Base-by-base conservation (phyloP, 2,797 vertebrate genomes). In the Paguma larvata region DNA sequence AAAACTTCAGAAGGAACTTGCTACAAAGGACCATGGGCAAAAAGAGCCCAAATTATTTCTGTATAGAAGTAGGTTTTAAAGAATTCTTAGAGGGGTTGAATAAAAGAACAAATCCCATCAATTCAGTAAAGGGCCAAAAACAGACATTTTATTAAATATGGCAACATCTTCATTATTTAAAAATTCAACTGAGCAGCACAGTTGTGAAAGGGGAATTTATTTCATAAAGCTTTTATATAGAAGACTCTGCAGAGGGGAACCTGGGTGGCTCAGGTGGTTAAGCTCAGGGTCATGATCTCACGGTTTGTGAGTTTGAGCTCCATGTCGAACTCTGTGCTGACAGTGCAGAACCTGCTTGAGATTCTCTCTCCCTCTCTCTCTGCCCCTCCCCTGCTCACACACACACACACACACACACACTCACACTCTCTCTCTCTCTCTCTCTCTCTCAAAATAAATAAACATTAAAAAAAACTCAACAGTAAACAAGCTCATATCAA, bases 161-260 rank as follows among this genome's bases (percentile, higher is more conserved):
- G 78, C 10, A 94, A 91, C 41, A 93, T 78, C 46, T 91, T 93
- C 86, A 85, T 73, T 79, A 97, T 78, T 95, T 75, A 92, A 90
- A 75, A 95, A 85, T 56, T 88, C 53, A 96, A 73, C 18, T 85
- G 44, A 95, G 44, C 51, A 53, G 63, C 48, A 82, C 3, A 63
- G 25, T 87, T 19, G 59, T 30, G 44, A 84, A 93, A 96, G 32
- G 21, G 92, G n/a, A 80, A 38, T 51, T 83, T 95, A 67, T 83
- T 78, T 48, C 8, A 63, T 48, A 75, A 62, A 62, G 30, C 9
- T 94, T 92, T 72, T 80, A 83, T 19, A 79, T n/a, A 75, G 83
- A 96, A 94, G 44, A 78, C 21, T 32, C 44, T 87, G 51, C 13
- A 93, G 21, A 59, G 56, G 56, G 21, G 21, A 21, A 59, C 21